Evolutionary conservation across 2,888 invertebrate genomes (phyloP), one percentile per base, ranked within the genome.

Genomic region (Merodon equestris): DNA sequence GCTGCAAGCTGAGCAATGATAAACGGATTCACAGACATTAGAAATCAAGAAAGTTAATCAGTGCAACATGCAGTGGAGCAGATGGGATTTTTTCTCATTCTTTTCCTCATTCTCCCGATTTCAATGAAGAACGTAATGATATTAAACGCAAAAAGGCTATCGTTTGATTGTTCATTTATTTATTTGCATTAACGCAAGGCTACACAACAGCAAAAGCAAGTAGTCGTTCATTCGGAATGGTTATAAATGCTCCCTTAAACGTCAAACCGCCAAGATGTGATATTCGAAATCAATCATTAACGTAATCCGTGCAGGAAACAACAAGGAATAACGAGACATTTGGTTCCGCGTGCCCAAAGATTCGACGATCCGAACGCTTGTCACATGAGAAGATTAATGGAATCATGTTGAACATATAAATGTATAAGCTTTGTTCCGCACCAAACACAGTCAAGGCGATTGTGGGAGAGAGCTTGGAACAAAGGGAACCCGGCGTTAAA

Each of bases 331-430:
- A 64, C 40, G 53, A 63, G 42, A 50, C 50, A 18, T 38, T 53
- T 40, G 48, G 60, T 40, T 60, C 68, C 67, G 79, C 63, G 48
- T 74, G 64, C 48, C 68, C 54, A 73, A 66, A 38, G 74, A 54
- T 53, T 44, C 58, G 63, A 68, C 44, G 74, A 74, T 36, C 68
- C 79, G 50, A 74, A 48, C 53, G 53, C 19, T 56, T 79, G 79
- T 79, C 79, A 74, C 74, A 68, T 68, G 50, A 64, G 56, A 79
- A 79, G 74, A 79, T 79, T 74, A 79, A 79, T 79, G 79, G 64
- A 79, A 64, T 74, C 79, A 79, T 74, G 79, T 79, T 79, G 50
- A 79, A 74, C 68, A 64, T 70, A 79, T 74, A 79, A 74, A 79
- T 68, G 70, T 64, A 79, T 64, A 68, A 70, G 68, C 40, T 47